Conservation (phyloP, 2,113 vertebrate genomes). For the Ptyas mucosa region DNA sequence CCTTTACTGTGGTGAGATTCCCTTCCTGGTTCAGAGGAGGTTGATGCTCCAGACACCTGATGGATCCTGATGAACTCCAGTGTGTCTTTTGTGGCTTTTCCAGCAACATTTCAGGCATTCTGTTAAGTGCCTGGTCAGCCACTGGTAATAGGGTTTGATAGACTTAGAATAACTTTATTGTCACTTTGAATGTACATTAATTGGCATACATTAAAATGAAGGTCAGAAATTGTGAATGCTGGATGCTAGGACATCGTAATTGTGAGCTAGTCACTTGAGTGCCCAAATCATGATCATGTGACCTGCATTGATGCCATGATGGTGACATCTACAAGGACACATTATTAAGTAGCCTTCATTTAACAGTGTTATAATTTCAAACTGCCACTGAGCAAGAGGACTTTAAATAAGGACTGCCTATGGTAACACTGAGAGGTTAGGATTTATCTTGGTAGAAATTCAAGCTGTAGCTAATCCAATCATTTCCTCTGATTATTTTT, state of each 20-base stretch:
- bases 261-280: neutral
- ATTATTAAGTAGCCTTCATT: neutral
- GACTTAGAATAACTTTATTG: too few species aligned
- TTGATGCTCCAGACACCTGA: neutral
- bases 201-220: neutral
- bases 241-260: neutral
- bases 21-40: neutral
- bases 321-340: neutral
- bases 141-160: neutral
- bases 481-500: neutral
- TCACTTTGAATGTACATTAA: too few species aligned
- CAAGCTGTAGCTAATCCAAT: neutral
- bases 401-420: neutral
- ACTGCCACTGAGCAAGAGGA: neutral
- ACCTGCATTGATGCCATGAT: neutral
- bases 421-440: neutral
- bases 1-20: neutral
- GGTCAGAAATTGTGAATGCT: neutral
- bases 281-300: neutral
- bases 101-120: neutral
- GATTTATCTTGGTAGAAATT: neutral
- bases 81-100: neutral
- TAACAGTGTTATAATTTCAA: neutral
- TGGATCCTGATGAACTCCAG: neutral
- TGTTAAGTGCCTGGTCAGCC: neutral